phyloP scores from a whole-genome alignment of 2,113 vertebrate species.

The Pelusios castaneus region DNA sequence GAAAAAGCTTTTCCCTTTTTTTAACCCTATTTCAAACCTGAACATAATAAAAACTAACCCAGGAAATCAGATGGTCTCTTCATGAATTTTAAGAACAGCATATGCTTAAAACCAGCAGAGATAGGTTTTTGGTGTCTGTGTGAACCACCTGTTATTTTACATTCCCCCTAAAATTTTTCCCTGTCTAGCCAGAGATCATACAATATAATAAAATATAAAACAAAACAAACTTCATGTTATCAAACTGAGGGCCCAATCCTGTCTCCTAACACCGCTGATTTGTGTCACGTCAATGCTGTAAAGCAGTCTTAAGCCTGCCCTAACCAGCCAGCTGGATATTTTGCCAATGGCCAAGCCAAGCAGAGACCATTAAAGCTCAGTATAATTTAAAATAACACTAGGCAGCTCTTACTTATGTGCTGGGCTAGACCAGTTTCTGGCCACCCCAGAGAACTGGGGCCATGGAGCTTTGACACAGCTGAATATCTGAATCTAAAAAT shows the following conservation, averaged over 20 bases:
- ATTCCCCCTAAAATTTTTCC: neutral
- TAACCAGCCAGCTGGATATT: neutral
- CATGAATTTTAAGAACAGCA: neutral
- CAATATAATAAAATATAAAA: neutral
- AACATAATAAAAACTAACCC: neutral
- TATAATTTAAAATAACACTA: neutral
- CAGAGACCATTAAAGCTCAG: neutral
- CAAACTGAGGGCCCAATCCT: neutral
- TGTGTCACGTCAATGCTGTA: neutral
- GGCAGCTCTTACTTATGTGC: neutral
- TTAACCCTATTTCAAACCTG: neutral
- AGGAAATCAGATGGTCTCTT: neutral
- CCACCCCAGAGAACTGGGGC: neutral
- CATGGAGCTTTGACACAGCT: neutral
- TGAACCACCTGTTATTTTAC: neutral
- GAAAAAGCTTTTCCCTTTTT: neutral
- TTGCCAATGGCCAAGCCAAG: neutral
- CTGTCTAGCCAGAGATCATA: neutral
- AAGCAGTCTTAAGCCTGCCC: neutral
- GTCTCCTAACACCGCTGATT: neutral
- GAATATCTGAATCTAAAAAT: neutral
- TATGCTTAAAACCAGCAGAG: neutral
- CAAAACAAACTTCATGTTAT: neutral
- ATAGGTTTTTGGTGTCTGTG: neutral
- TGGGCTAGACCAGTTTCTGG: neutral